Base-by-base conservation (phyloP, 1,140 invertebrate species). In the Ips typographus region DNA sequence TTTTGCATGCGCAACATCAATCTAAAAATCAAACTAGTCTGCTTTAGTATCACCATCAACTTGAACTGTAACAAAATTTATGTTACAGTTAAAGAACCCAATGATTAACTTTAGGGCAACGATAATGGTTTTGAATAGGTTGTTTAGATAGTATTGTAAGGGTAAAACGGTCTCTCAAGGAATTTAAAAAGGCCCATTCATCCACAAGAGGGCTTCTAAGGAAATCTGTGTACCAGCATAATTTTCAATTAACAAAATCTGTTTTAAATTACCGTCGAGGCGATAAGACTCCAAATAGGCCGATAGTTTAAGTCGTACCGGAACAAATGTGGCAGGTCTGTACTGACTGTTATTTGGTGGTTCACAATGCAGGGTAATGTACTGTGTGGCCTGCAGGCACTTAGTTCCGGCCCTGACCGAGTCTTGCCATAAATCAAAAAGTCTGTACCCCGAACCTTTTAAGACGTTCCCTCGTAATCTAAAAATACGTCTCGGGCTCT, bases 241-340 rank as follows among this genome's bases (percentile, higher is more conserved):
- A 66, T 65, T 70, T 71, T 71, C 69, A 71, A 71, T 71, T 71
- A 71, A 71, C 62, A 36, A 64, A 71, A 71, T 71, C 69, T 71
- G 69, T 71, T 71, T 71, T 71, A 71, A 71, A 71, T 71, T 71
- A 66, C 69, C 22, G 39, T 42, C 40, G 47, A 68, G 53, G 47
- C 51, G 67, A 68, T 68, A 68, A 68, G 67, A 3, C 59, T 57
- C 37, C 62, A 69, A 69, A 69, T 69, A 69, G 67, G 53, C 56
- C 65, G 60, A 55, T 66, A 58, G 64, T 66, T 57, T n/a, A 37
- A 41, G 37, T 55, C 47, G 49, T 62, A 62, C 60, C 60, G 67
- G 59, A 69, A 56, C 59, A 63, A 55, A 37, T 22, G 22, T 22
- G 22, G 22, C 52, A 55, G 52, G 52, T 2, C 52, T 36, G 36